A percentile compares a stretch with the other conserved stretches of the same genome.
Evolutionary conservation across 2,888 invertebrate genomes (phyloP).

Genomic region (Sceliomorpha sp.): DNA sequence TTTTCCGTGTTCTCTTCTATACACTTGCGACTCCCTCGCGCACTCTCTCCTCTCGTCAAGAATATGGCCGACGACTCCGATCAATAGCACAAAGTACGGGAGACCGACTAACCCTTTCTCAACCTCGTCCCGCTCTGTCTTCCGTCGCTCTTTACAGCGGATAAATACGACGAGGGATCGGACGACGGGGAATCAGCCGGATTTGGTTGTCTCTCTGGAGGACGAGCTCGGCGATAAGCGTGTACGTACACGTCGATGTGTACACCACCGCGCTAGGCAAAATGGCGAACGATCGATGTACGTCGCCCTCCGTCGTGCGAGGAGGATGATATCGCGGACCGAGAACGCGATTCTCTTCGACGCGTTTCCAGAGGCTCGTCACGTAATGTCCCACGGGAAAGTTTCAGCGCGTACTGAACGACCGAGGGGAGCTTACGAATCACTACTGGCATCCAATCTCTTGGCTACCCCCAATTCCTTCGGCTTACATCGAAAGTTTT

Average conservation of each 20-base stretch:
- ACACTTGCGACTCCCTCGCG: slow-evolving; percentile 22
- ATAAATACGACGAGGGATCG: slow-evolving; percentile 1
- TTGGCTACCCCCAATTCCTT: too few relatives aligned
- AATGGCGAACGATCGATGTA: slow-evolving; percentile 76
- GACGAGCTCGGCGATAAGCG: slow-evolving; percentile 6
- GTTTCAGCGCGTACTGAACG: too few relatives aligned
- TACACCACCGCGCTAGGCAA: slow-evolving; percentile 58
- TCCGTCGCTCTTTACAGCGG: slow-evolving; percentile 5
- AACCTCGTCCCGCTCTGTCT: background rate
- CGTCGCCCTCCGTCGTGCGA: slow-evolving; percentile 59
- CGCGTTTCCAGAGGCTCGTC: too few relatives aligned
- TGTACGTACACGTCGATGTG: slow-evolving; percentile 27
- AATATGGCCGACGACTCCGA: slow-evolving; percentile 55
- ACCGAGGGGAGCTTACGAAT: too few relatives aligned
- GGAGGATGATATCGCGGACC: slow-evolving; percentile 30
- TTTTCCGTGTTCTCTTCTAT: slow-evolving; percentile 27
- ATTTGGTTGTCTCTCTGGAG: background rate
- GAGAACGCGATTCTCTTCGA: too few relatives aligned
- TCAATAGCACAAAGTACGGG: slow-evolving; percentile 50
- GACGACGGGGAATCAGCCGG: background rate
- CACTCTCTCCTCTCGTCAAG: slow-evolving; percentile 39
- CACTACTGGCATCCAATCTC: too few relatives aligned
- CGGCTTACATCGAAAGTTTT: too few relatives aligned
- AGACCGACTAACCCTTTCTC: slow-evolving; percentile 18
- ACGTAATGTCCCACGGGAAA: too few relatives aligned